Percentiles rank a stretch among this genome's conserved stretches.
These are phyloP conservation scores for Vidua chalybeata DNA, from an alignment of 2,113 vertebrate species.

Conservation along the genomic window DNA sequence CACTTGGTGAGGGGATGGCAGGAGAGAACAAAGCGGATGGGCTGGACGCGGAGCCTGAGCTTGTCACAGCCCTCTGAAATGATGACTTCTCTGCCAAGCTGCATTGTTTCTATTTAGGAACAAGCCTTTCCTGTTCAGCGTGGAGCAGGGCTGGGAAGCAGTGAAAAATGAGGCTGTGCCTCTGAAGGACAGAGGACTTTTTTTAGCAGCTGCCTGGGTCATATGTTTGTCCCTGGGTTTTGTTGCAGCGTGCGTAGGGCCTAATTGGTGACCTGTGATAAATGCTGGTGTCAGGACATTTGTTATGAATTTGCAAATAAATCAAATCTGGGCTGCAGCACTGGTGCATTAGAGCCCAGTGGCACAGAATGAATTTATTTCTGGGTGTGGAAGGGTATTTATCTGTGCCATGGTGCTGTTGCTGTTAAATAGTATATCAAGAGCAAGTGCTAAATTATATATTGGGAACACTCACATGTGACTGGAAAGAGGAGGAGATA, in stretches of 20 bases:
- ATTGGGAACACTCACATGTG: not conserved
- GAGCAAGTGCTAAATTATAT: not conserved
- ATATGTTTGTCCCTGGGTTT: constrained; percentile 16
- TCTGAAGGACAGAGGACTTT: constrained; percentile 2
- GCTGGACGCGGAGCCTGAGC: not conserved
- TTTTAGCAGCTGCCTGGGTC: constrained; percentile 18
- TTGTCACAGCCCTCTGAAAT: not conserved
- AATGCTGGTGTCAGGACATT: constrained; percentile 27
- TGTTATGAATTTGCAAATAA: constrained; percentile 38
- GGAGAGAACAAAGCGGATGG: not conserved
- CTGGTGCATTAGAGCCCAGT: not conserved
- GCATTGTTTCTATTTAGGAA: constrained; percentile 25
- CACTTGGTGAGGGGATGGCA: not conserved
- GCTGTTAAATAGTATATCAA: not conserved
- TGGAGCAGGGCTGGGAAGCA: not conserved
- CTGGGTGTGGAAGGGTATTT: not conserved
- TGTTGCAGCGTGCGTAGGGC: not conserved
- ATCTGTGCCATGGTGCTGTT: not conserved
- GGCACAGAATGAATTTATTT: constrained; percentile 19
- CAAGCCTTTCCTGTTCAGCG: not conserved
- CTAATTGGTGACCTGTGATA: constrained; percentile 16
- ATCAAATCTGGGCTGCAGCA: not conserved
- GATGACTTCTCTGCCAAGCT: not conserved
- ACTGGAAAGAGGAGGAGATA: not conserved
- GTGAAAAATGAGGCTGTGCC: constrained; percentile 1